Percentiles rank a stretch among this genome's conserved stretches.
phyloP scores from a whole-genome alignment of 2,888 invertebrate species.

The Autographa pulchrina region DNA sequence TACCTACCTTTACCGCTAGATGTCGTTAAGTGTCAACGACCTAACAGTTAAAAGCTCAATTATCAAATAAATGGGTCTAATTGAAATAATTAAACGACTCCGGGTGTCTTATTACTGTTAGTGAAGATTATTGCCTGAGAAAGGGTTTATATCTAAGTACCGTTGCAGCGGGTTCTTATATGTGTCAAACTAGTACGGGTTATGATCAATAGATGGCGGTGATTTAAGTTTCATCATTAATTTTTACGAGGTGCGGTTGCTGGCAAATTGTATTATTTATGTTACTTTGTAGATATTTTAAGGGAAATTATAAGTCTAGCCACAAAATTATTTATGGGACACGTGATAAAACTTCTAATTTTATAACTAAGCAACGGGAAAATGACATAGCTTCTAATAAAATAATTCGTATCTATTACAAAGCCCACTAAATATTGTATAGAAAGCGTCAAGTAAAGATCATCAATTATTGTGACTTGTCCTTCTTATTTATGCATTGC shows the following conservation, averaged over 20 bases:
- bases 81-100: conserved; percentile 65
- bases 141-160: conserved; percentile 66
- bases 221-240: conserved; percentile 18
- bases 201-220: conserved; percentile 74
- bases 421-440: too few species aligned
- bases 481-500: too few species aligned
- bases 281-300: neutral
- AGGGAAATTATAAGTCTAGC: too few species aligned
- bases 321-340: too few species aligned
- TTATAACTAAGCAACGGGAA: too few species aligned
- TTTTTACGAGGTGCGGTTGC: conserved; percentile 1
- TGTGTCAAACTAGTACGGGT: conserved; percentile 71
- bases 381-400: too few species aligned
- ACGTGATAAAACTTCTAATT: too few species aligned
- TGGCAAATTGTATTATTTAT: conserved; percentile 15
- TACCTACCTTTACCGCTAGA: conserved; percentile 64
- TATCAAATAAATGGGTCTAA: conserved; percentile 61
- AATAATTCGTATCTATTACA: too few species aligned
- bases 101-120: conserved; percentile 60
- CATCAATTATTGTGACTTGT: too few species aligned
- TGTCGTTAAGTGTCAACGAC: conserved; percentile 63
- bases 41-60: conserved; percentile 51
- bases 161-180: conserved; percentile 68
- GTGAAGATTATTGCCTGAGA: conserved; percentile 55
- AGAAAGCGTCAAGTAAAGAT: too few species aligned